A percentile compares a stretch with the other conserved stretches of the same genome.
These are phyloP conservation scores for Pterocles gutturalis DNA, from an alignment of 2,113 vertebrate genomes.

Conservation along the genomic window DNA sequence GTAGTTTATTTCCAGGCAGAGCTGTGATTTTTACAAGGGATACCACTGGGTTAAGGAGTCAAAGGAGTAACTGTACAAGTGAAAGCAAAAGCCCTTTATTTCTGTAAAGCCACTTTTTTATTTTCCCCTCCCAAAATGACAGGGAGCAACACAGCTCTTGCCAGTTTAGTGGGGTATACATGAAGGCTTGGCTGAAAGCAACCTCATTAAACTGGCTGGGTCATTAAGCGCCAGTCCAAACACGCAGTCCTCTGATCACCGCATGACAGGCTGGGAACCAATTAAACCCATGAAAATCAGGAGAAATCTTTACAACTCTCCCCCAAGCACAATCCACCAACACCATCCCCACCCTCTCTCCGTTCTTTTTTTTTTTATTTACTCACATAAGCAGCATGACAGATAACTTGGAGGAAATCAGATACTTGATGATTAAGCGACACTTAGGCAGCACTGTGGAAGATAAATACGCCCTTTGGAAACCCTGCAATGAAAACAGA, in stretches of 20 bases:
- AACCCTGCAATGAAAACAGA: constrained; percentile 57
- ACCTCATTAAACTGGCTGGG: constrained; percentile 32
- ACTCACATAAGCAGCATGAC: constrained; percentile 57
- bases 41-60: neutral
- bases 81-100: neutral
- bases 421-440: constrained; percentile 57
- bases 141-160: neutral
- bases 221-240: neutral
- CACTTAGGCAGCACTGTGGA: constrained; percentile 36
- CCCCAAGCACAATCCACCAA: neutral
- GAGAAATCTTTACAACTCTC: neutral
- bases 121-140: neutral
- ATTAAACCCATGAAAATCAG: neutral
- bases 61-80: neutral
- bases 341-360: neutral
- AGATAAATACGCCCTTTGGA: constrained; percentile 60
- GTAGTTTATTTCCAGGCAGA: neutral
- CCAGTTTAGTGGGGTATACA: neutral
- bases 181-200: constrained; percentile 10
- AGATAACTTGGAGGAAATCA: constrained; percentile 65
- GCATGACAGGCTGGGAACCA: neutral
- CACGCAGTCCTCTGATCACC: constrained; percentile 29
- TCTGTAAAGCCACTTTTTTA: neutral
- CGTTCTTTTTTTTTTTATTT: neutral
- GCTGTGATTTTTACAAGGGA: neutral